phyloP scores from a whole-genome alignment of 2,888 invertebrate species.

The Drosophila paucipuncta region DNA sequence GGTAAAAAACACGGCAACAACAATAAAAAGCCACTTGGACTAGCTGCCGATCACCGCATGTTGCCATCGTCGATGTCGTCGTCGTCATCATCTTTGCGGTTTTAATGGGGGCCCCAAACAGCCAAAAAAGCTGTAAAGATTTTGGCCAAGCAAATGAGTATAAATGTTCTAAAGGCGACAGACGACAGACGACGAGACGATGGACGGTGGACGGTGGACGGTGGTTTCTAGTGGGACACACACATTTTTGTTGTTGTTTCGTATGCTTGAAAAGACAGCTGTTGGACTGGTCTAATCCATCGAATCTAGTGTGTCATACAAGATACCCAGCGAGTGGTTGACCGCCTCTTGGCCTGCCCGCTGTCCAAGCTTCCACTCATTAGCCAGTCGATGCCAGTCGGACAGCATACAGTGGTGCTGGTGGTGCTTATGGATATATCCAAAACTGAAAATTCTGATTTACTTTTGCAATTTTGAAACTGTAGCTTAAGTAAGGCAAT shows the following conservation, averaged over 20 bases:
- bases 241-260: not conserved
- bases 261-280: slow-evolving; percentile 6
- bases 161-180: slow-evolving; percentile 35
- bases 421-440: not conserved
- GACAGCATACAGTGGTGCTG: not conserved
- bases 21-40: slow-evolving; percentile 50
- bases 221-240: not conserved
- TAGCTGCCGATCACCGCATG: slow-evolving; percentile 68
- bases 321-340: not conserved
- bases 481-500: too few species aligned
- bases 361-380: not conserved
- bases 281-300: slow-evolving; percentile 19
- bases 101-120: slow-evolving; percentile 39
- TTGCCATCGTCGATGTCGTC: slow-evolving; percentile 39
- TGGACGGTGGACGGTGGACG: not conserved
- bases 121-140: slow-evolving; percentile 66
- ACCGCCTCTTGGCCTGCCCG: not conserved
- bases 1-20: slow-evolving; percentile 16
- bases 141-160: slow-evolving; percentile 66
- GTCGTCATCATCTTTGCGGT: slow-evolving; percentile 27
- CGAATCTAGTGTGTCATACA: not conserved
- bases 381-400: not conserved
- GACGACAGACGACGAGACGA: not conserved
- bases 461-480: too few species aligned
- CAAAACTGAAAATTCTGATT: not conserved